Percentiles rank a stretch among this genome's conserved stretches.
These are phyloP conservation scores for Formicarius rufipectus DNA, from an alignment of 2,113 vertebrate genomes.

Conservation along the genomic window DNA sequence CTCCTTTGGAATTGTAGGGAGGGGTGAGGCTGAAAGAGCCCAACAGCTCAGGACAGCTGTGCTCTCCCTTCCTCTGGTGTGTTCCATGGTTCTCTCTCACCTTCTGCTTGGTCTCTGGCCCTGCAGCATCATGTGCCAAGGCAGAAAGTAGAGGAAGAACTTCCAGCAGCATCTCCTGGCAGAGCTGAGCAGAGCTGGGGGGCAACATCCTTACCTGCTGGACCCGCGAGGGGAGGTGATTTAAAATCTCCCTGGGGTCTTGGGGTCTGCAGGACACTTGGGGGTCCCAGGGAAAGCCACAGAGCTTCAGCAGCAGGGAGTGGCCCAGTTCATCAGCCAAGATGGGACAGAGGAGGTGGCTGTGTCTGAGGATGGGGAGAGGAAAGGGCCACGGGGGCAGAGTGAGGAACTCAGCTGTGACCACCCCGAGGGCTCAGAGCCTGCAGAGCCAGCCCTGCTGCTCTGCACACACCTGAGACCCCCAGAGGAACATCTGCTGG, in stretches of 20 bases:
- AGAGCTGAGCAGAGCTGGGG: background rate
- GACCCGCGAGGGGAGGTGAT: no score
- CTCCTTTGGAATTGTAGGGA: background rate
- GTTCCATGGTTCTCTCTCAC: background rate
- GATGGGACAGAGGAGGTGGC: background rate
- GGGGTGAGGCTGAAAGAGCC: background rate
- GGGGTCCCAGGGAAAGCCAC: background rate
- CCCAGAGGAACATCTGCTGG: background rate
- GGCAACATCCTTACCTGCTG: background rate
- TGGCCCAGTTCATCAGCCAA: background rate
- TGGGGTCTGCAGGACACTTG: background rate
- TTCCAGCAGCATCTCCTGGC: background rate
- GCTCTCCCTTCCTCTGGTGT: no score
- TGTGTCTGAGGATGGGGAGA: background rate
- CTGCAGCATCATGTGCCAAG: background rate
- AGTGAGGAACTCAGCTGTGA: background rate
- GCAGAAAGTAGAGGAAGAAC: background rate
- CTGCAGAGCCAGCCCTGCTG: background rate
- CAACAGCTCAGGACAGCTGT: background rate
- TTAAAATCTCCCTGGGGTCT: accelerated
- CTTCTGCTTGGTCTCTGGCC: background rate
- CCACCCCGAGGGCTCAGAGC: accelerated
- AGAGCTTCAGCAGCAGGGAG: background rate
- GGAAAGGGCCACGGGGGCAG: accelerated
- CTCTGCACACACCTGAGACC: background rate